phyloP scores from a whole-genome alignment of 2,113 vertebrate genomes.

The Odobenus rosmarus region DNA sequence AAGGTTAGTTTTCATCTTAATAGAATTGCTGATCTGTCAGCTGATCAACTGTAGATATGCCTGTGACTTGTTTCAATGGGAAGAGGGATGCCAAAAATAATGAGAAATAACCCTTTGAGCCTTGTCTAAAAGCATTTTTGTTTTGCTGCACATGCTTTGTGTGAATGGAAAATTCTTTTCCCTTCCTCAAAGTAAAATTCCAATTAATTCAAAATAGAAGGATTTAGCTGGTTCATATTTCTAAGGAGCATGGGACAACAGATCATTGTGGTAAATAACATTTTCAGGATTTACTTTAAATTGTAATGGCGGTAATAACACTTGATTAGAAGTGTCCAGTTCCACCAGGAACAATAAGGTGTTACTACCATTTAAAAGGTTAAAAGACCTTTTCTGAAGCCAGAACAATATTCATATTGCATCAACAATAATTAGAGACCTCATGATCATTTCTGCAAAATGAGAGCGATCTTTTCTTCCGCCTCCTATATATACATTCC shows the following conservation, averaged over 20 bases:
- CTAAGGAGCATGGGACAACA: conserved; percentile 22
- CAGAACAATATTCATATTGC: neutral
- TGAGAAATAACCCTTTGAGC: conserved; percentile 67
- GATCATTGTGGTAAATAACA: conserved; percentile 9
- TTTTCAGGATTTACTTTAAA: conserved; percentile 28
- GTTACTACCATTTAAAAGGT: neutral
- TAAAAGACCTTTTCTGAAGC: neutral
- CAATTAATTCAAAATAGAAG: conserved; percentile 69
- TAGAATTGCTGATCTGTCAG: conserved; percentile 76
- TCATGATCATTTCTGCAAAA: neutral
- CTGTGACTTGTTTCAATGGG: conserved; percentile 42
- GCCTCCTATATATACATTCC: neutral
- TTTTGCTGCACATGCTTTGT: conserved; percentile 52
- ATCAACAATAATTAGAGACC: neutral
- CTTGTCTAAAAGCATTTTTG: conserved; percentile 66
- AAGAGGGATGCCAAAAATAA: conserved; percentile 66
- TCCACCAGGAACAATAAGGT: neutral
- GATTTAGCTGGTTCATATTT: conserved; percentile 16
- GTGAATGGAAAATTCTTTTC: conserved; percentile 41
- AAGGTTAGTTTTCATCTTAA: conserved; percentile 79
- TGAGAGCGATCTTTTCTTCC: neutral
- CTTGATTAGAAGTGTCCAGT: conserved; percentile 40
- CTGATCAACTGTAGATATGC: conserved; percentile 68
- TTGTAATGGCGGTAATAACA: neutral
- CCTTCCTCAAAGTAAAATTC: conserved; percentile 62